Evolutionary conservation across 2,888 invertebrate genomes (phyloP).

Genomic region (Herminia tarsipennalis): DNA sequence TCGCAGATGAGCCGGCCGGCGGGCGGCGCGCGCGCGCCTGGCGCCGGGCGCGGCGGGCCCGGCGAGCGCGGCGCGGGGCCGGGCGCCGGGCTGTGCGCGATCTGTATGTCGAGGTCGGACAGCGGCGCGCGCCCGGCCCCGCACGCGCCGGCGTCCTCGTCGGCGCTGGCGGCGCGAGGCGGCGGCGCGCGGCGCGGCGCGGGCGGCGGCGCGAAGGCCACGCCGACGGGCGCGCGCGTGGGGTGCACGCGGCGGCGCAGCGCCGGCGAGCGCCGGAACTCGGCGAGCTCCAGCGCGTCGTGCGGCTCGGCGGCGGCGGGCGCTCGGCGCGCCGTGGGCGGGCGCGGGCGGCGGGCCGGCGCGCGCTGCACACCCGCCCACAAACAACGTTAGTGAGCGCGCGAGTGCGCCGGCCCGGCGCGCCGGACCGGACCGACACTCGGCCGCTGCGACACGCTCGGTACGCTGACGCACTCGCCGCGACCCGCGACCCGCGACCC

Average conservation of each 20-base stretch:
- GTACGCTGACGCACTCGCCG: background rate
- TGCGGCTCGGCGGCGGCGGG: constrained; percentile 17
- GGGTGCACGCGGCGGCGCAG: constrained; percentile 45
- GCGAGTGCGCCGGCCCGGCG: constrained; percentile 19
- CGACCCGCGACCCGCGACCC: background rate
- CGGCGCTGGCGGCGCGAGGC: constrained; percentile 20
- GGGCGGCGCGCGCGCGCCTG: constrained; percentile 47
- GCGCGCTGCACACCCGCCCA: constrained; percentile 40
- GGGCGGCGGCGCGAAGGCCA: constrained; percentile 34
- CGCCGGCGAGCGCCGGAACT: constrained; percentile 32
- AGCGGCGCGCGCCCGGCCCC: constrained; percentile 25
- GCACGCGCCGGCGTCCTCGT: constrained; percentile 15
- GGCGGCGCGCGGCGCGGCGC: constrained; percentile 25
- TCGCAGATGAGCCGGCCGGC: constrained; percentile 82
- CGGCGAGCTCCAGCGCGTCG: constrained; percentile 26
- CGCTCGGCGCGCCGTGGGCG: constrained; percentile 20
- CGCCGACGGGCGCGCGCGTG: constrained; percentile 14
- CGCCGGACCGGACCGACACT: constrained; percentile 13
- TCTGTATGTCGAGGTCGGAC: constrained; percentile 58
- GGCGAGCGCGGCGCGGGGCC: constrained; percentile 15
- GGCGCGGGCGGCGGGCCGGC: constrained; percentile 25
- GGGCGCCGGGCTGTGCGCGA: constrained; percentile 43
- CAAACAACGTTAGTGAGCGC: constrained; percentile 37
- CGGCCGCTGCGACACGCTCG: background rate
- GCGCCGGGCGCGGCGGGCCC: constrained; percentile 69